phyloP scores from a whole-genome alignment of 2,888 invertebrate species.

The Chrysomela aeneicollis region DNA sequence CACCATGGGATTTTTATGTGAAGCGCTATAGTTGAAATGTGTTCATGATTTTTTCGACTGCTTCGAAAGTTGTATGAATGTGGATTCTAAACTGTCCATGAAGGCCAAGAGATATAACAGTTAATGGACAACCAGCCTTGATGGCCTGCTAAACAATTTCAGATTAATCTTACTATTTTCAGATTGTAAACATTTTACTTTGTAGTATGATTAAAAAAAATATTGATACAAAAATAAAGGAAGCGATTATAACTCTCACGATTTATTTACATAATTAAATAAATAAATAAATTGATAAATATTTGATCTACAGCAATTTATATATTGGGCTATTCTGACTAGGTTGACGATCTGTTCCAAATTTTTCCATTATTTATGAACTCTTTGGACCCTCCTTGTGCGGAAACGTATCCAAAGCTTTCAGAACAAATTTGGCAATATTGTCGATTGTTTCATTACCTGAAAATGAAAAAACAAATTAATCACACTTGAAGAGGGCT shows the following conservation, averaged over 20 bases:
- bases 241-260: neutral
- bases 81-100: no score
- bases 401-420: conserved; percentile 12
- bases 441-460: conserved; percentile 12
- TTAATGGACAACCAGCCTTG: no score
- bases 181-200: neutral
- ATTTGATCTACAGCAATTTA: neutral
- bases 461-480: conserved; percentile 17
- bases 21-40: no score
- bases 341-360: neutral
- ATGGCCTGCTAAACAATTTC: no score
- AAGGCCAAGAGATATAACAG: no score
- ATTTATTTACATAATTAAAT: conserved; percentile 1
- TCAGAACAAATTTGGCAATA: conserved; percentile 16
- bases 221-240: neutral
- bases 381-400: conserved; percentile 30
- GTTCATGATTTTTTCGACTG: no score
- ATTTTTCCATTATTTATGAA: neutral
- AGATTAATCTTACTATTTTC: no score
- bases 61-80: no score
- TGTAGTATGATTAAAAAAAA: neutral
- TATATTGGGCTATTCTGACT: neutral
- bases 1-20: no score
- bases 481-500: no score
- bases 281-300: neutral